Conservation (phyloP, 2,797 vertebrate species). For the Pampus argenteus region DNA sequence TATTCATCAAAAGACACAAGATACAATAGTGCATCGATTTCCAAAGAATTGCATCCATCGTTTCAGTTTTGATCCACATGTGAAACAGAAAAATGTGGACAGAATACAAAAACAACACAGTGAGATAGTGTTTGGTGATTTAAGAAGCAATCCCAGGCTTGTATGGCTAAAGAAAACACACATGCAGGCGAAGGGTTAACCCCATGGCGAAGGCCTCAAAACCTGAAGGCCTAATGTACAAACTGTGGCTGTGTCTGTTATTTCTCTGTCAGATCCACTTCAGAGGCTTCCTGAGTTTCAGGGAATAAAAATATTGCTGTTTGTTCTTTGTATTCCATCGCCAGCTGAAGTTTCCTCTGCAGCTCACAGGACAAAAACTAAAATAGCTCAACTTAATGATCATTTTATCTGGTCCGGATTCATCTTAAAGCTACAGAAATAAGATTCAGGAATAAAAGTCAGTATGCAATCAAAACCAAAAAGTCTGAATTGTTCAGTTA, state of each 20-base stretch:
- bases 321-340: conserved; percentile 43
- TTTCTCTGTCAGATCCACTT: conserved; percentile 33
- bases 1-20: conserved; percentile 69
- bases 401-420: not conserved
- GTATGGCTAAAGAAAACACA: conserved; percentile 60
- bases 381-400: not conserved
- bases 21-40: conserved; percentile 68
- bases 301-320: conserved; percentile 81
- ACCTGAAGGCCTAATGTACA: not conserved
- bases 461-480: too few species aligned
- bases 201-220: conserved; percentile 11
- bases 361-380: not conserved
- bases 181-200: conserved; percentile 66
- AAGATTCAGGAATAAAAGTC: not conserved
- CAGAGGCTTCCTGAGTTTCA: conserved; percentile 82
- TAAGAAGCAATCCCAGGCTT: conserved; percentile 45
- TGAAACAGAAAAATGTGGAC: conserved; percentile 48
- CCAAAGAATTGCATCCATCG: conserved; percentile 57
- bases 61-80: conserved; percentile 36
- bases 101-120: conserved; percentile 66
- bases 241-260: not conserved
- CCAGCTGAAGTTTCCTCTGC: conserved; percentile 33
- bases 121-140: conserved; percentile 55
- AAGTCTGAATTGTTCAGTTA: not conserved
- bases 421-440: not conserved